A percentile compares a stretch with the other conserved stretches of the same genome.
These are phyloP conservation scores for Pygoscelis adeliae DNA, from an alignment of 2,113 vertebrate genomes.

Conservation along the genomic window DNA sequence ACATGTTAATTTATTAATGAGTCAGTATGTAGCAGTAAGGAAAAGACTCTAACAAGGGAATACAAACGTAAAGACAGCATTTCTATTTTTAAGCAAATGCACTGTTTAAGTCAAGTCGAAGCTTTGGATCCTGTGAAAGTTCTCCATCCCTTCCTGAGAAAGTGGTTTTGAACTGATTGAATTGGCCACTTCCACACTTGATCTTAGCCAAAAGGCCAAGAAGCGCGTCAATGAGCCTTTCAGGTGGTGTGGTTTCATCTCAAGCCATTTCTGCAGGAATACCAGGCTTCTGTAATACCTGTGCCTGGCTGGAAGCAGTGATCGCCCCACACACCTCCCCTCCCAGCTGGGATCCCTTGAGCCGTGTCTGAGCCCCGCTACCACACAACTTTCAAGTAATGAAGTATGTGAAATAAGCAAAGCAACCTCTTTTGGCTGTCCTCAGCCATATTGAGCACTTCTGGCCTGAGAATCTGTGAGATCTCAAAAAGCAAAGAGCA, in stretches of 20 bases:
- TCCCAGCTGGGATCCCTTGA: background rate
- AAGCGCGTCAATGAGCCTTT: background rate
- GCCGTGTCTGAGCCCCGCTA: background rate
- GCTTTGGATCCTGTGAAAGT: slow-evolving; percentile 4
- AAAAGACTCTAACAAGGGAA: slow-evolving; percentile 29
- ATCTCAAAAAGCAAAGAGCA: background rate
- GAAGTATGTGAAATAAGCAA: background rate
- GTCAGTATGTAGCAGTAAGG: slow-evolving; percentile 34
- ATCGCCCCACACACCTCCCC: background rate
- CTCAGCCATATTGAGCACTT: fast-evolving
- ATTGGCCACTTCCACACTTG: background rate
- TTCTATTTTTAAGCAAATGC: slow-evolving; percentile 64
- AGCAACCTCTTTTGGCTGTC: background rate
- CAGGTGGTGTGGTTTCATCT: background rate
- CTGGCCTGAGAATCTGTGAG: background rate
- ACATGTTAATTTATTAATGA: slow-evolving; percentile 80
- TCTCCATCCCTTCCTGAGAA: background rate
- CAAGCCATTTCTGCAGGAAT: background rate
- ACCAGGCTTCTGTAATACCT: background rate
- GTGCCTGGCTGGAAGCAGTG: background rate
- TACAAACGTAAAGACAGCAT: slow-evolving; percentile 19
- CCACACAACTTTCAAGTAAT: background rate
- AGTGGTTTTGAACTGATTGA: background rate
- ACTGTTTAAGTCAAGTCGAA: slow-evolving; percentile 26
- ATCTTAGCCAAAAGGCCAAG: background rate